Base-by-base conservation (phyloP, 2,797 vertebrate genomes). In the Syncerus caffer region DNA sequence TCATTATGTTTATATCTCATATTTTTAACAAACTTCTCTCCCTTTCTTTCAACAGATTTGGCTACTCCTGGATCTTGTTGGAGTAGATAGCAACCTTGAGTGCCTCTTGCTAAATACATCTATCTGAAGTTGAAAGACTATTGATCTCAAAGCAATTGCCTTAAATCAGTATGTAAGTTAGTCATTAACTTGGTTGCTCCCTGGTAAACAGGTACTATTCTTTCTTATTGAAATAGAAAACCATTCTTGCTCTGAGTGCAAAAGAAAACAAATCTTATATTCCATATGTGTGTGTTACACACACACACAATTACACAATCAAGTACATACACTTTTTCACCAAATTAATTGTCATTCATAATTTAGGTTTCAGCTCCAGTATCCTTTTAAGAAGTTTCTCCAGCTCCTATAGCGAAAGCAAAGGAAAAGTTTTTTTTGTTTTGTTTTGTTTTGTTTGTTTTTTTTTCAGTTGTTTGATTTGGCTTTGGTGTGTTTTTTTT, bases 131-230 rank as follows among this genome's bases (percentile, higher is more conserved):
- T 84, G 91, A 95, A 97, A 90, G 27, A 50, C 3, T 95, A 97
- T 96, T 93, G 94, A 97, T 97, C 57, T 95, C 45, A 80, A 93
- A 96, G 82, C 45, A 89, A 78, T 92, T 89, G 34, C 57, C 92
- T 91, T 96, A 95, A 92, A 87, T 93, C 47, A 87, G 15, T 82
- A 82, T 86, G n/a, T 45, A 92, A 96, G 62, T 86, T 85, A 93
- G 92, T 62, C 57, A 58, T 34, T n/a, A 97, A 97, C 34, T 91
- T 95, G 64, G 34, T 88, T 89, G 55, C 53, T 60, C 92, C 85
- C 74, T 83, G 31, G 27, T 95, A 76, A 96, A 94, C 27, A 79
- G 45, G 45, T 58, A 93, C 67, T 62, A 89, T 90, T 94, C 23
- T 89, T 95, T 85, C 51, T 93, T 87, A 82, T 58, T 74, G 71